Conservation (phyloP, 53 echinoderm and acorn worm genomes). For the Holothuria scabra region DNA sequence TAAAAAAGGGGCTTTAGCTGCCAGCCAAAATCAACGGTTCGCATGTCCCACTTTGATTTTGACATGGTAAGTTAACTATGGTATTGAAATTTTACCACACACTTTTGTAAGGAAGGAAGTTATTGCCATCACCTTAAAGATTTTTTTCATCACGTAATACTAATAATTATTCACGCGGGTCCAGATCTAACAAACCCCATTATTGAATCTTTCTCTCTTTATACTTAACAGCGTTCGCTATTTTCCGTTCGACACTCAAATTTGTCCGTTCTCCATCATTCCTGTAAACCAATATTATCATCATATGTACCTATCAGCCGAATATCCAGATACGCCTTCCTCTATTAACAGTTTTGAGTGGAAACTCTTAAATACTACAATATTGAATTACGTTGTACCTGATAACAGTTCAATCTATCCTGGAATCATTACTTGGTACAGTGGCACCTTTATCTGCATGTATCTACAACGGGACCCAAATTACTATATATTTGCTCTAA, state of each 20-base stretch:
- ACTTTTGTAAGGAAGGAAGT: too few relatives aligned
- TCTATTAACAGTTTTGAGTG: not conserved
- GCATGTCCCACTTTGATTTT: too few relatives aligned
- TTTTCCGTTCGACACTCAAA: conserved; percentile 19
- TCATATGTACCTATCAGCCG: not conserved
- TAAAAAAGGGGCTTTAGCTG: too few relatives aligned
- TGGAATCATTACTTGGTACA: too few relatives aligned
- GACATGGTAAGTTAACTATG: too few relatives aligned
- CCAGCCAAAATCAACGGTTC: too few relatives aligned
- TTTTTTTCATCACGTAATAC: too few relatives aligned
- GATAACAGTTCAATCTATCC: not conserved
- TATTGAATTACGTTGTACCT: not conserved
- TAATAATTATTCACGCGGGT: too few relatives aligned
- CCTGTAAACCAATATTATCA: not conserved
- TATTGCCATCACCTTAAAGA: too few relatives aligned
- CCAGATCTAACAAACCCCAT: too few relatives aligned
- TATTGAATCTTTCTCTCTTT: too few relatives aligned
- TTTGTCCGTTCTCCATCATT: not conserved
- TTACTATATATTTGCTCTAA: not conserved
- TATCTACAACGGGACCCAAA: conserved; percentile 1
- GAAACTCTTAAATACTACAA: not conserved
- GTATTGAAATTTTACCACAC: too few relatives aligned
- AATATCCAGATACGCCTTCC: not conserved
- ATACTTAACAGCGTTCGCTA: not conserved
- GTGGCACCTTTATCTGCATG: not conserved